These are phyloP conservation scores for Alauda arvensis DNA, from an alignment of 2,797 vertebrate genomes.

Conservation along the genomic window DNA sequence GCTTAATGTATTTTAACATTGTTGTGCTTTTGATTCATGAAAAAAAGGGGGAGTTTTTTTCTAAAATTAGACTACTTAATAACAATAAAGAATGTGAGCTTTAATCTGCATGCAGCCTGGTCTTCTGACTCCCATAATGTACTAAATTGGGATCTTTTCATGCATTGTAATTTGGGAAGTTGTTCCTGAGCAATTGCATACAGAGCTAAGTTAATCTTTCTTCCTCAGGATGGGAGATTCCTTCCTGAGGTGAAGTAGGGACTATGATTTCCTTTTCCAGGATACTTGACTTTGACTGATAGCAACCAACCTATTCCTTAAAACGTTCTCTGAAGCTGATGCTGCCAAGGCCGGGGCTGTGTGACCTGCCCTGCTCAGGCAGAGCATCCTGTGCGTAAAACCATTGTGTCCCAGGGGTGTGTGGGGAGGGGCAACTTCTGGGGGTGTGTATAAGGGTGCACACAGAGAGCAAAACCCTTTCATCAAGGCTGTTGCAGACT, in stretches of 20 bases:
- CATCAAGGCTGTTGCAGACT: conserved; percentile 13
- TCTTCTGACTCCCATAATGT: conserved; percentile 52
- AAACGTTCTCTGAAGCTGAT: conserved; percentile 23
- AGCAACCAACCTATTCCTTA: conserved; percentile 54
- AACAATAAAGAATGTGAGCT: conserved; percentile 69
- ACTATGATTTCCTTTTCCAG: conserved; percentile 74
- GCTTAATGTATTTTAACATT: conserved; percentile 48
- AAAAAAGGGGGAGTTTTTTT: background rate
- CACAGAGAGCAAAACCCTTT: conserved; percentile 4
- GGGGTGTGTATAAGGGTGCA: background rate
- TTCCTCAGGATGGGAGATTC: conserved; percentile 80
- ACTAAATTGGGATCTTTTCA: conserved; percentile 63
- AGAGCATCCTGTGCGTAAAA: conserved; percentile 76
- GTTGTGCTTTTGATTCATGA: conserved; percentile 42
- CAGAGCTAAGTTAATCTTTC: conserved; percentile 70
- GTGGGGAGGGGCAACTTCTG: background rate
- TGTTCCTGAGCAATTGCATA: conserved; percentile 51
- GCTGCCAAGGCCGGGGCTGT: conserved; percentile 23
- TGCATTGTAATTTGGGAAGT: conserved; percentile 63
- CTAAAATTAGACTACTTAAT: conserved; percentile 71
- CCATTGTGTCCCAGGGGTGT: conserved; percentile 66
- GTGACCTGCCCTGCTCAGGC: conserved; percentile 49
- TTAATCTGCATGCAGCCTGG: conserved; percentile 54
- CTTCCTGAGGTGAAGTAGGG: conserved; percentile 70
- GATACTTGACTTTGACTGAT: conserved; percentile 73